Percentiles rank a stretch among this genome's conserved stretches.
These are phyloP conservation scores for Anoplopoma fimbria DNA, from an alignment of 2,113 vertebrate species.

Conservation along the genomic window DNA sequence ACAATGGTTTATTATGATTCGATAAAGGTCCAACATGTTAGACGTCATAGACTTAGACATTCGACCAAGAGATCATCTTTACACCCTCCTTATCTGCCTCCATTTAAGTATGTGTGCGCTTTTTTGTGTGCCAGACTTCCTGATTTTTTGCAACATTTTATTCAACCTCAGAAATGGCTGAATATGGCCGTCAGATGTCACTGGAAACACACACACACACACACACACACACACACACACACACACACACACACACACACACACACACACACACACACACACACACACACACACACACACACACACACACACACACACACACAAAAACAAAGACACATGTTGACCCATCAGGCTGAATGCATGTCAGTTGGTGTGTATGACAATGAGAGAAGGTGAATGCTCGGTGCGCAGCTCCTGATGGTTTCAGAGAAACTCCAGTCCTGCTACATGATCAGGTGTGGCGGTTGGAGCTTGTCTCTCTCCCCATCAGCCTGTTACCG, in stretches of 20 bases:
- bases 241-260: slow-evolving; percentile 8
- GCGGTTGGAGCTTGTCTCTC: slow-evolving; percentile 74
- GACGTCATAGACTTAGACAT: no score
- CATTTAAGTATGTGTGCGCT: not conserved
- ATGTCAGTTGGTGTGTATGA: slow-evolving; percentile 40
- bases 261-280: slow-evolving; percentile 5
- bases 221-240: not conserved
- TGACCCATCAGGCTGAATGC: slow-evolving; percentile 12
- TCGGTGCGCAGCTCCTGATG: slow-evolving; percentile 14
- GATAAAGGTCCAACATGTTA: no score
- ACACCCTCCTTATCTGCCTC: not conserved
- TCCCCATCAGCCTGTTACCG: slow-evolving; percentile 75
- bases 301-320: not conserved
- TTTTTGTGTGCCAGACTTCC: no score
- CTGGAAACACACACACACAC: slow-evolving; percentile 12
- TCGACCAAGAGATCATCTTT: not conserved
- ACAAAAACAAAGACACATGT: slow-evolving; percentile 5
- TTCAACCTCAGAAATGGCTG: slow-evolving; percentile 22
- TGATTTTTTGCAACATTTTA: not conserved
- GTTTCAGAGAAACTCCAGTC: slow-evolving; percentile 48
- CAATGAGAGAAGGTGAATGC: slow-evolving; percentile 34
- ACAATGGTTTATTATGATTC: no score
- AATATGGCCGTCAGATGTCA: slow-evolving; percentile 36
- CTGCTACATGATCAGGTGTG: slow-evolving; percentile 76
- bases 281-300: slow-evolving; percentile 13